These are phyloP conservation scores for Leptinotarsa undecemlineata DNA, from an alignment of 1,140 invertebrate species.

Conservation along the genomic window DNA sequence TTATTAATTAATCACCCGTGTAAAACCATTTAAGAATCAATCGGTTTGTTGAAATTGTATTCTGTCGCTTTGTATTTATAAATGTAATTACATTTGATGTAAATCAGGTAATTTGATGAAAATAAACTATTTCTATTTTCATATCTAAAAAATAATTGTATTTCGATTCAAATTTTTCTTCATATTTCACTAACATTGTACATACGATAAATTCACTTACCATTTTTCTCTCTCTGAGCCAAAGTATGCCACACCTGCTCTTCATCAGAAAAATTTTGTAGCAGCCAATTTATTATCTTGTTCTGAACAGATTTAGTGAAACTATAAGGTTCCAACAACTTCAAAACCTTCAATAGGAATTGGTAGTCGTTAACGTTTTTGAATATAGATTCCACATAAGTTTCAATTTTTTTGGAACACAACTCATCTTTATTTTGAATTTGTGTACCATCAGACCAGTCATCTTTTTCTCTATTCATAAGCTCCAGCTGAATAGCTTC, in stretches of 20 bases:
- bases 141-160: no score
- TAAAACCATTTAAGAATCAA: no score
- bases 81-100: no score
- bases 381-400: constrained; percentile 32
- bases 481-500: constrained; percentile 36
- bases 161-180: no score
- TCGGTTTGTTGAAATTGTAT: no score
- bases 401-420: constrained; percentile 31
- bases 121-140: no score
- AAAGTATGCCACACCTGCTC: constrained; percentile 39
- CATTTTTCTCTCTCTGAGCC: constrained; percentile 39
- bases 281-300: constrained; percentile 34
- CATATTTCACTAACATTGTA: no score
- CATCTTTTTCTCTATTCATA: constrained; percentile 17
- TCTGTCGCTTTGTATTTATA: no score
- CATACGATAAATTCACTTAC: constrained; percentile 18
- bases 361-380: constrained; percentile 35
- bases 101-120: no score
- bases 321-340: constrained; percentile 32
- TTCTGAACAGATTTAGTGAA: constrained; percentile 37
- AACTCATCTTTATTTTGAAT: constrained; percentile 25
- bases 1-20: no score
- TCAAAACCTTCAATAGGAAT: constrained; percentile 38
- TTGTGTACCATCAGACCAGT: constrained; percentile 10
- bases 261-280: constrained; percentile 29